Conservation (phyloP, 2,888 invertebrate genomes). For the Mythimna pallens region DNA sequence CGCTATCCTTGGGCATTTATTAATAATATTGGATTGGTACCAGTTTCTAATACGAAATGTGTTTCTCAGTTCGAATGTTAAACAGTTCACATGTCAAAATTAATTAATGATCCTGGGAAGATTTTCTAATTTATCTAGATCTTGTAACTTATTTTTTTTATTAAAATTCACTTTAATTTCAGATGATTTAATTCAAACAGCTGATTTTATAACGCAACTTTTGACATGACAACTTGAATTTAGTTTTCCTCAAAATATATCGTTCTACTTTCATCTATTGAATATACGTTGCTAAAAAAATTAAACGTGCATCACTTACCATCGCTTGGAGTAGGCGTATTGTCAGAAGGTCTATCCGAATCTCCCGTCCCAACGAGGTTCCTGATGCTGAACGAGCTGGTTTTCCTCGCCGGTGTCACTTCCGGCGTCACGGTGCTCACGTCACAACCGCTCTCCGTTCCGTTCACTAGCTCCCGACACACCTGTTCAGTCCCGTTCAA, state of each 20-base stretch:
- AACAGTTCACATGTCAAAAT: constrained; percentile 33
- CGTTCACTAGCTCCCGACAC: constrained; percentile 80
- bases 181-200: background rate
- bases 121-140: background rate
- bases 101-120: constrained; percentile 15
- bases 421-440: constrained; percentile 79
- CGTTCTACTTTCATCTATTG: background rate
- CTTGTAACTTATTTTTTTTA: background rate
- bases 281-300: background rate
- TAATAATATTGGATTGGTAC: background rate
- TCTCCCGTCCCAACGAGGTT: constrained; percentile 85
- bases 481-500: constrained; percentile 78
- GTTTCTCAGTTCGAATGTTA: background rate
- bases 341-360: constrained; percentile 79
- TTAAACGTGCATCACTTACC: constrained; percentile 73
- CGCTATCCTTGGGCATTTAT: background rate
- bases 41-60: constrained; percentile 4
- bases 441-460: constrained; percentile 78
- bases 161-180: background rate
- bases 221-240: background rate
- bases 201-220: background rate
- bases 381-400: constrained; percentile 85
- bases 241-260: background rate
- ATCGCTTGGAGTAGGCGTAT: constrained; percentile 75
- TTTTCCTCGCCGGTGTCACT: constrained; percentile 79